Conservation (phyloP, 2,888 invertebrate species). For the Cordylochernes scorpioides region DNA sequence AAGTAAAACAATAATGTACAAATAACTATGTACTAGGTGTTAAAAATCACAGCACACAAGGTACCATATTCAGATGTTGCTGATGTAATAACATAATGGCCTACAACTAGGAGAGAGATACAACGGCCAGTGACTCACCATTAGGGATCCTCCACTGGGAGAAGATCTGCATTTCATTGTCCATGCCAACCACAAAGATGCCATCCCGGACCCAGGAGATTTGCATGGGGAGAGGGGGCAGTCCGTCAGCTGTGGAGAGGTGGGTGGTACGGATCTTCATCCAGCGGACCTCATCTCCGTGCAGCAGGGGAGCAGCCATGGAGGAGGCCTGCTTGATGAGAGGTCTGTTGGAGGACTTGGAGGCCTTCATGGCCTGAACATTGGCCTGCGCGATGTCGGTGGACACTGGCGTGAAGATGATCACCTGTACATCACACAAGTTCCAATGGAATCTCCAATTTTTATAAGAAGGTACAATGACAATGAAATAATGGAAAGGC, state of each 20-base stretch:
- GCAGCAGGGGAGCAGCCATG: constrained; percentile 53
- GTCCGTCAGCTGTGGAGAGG: constrained; percentile 69
- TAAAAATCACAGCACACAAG: too few relatives aligned
- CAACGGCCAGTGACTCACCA: too few relatives aligned
- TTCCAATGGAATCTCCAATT: too few relatives aligned
- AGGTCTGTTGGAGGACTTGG: constrained; percentile 38
- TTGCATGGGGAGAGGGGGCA: constrained; percentile 91
- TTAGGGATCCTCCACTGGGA: constrained; percentile 48
- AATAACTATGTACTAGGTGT: too few relatives aligned
- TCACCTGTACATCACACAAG: constrained; percentile 27
- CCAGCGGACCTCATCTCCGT: constrained; percentile 74
- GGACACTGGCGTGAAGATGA: constrained; percentile 73
- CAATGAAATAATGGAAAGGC: too few relatives aligned
- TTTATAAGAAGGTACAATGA: too few relatives aligned
- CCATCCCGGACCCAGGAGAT: constrained; percentile 97
- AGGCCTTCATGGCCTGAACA: constrained; percentile 35
- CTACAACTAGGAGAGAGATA: too few relatives aligned
- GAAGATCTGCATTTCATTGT: constrained; percentile 97
- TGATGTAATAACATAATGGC: too few relatives aligned
- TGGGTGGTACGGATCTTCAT: constrained; percentile 78
- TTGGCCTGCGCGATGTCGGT: constrained; percentile 83
- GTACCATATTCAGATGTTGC: too few relatives aligned
- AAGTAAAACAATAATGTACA: too few relatives aligned
- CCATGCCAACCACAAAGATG: constrained; percentile 92
- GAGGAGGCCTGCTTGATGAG: constrained; percentile 71